Percentiles rank a stretch among this genome's conserved stretches.
These are phyloP conservation scores for Sitodiplosis mosellana DNA, from an alignment of 1,140 invertebrate genomes.

Conservation along the genomic window DNA sequence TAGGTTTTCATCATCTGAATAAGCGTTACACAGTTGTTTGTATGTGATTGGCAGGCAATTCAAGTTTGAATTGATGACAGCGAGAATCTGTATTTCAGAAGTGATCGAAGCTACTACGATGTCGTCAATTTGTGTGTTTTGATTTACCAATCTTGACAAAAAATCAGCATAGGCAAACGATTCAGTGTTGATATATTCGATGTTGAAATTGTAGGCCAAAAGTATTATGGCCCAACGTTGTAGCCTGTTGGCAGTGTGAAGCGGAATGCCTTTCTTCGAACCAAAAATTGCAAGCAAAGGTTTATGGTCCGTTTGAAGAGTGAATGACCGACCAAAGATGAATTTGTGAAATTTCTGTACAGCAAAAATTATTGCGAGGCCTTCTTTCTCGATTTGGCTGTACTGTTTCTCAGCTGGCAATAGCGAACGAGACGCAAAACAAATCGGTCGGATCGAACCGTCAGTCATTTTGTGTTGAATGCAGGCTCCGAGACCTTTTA, in stretches of 20 bases:
- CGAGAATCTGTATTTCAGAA: conserved; percentile 4
- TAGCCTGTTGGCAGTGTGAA: conserved; percentile 8
- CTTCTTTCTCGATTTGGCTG: conserved; percentile 25
- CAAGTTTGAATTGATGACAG: neutral
- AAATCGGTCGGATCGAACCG: conserved; percentile 1
- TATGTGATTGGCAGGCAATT: conserved; percentile 1
- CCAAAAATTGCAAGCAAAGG: conserved; percentile 22
- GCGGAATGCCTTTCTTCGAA: conserved; percentile 11
- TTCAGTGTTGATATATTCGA: conserved; percentile 10
- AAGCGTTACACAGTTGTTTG: neutral
- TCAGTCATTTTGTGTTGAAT: conserved; percentile 8
- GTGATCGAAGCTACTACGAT: conserved; percentile 1
- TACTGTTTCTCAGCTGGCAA: conserved; percentile 17
- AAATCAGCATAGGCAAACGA: conserved; percentile 11
- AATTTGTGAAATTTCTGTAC: conserved; percentile 16
- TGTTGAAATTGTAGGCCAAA: conserved; percentile 9
- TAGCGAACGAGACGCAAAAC: conserved; percentile 14
- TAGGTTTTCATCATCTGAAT: neutral
- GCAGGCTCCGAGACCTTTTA: conserved; percentile 11
- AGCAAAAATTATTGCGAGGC: conserved; percentile 20
- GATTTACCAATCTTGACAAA: conserved; percentile 14
- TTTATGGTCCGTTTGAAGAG: conserved; percentile 25
- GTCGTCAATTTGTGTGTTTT: conserved; percentile 4
- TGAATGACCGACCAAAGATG: conserved; percentile 19
- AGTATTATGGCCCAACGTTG: conserved; percentile 17